Conservation (phyloP, 2,888 invertebrate genomes). For the Halictus quadricinctus region DNA sequence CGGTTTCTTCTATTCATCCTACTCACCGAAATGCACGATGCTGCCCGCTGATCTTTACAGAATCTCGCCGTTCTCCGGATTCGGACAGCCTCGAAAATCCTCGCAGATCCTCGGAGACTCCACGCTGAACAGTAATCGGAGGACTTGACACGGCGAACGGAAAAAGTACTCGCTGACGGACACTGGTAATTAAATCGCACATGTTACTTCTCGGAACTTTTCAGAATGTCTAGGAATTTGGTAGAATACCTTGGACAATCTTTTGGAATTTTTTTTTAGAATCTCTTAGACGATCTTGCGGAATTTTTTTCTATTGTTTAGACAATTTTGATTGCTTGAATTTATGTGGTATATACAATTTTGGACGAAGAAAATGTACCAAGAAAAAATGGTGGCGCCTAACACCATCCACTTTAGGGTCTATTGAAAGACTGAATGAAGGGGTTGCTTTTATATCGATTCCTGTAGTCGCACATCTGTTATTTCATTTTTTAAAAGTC, state of each 20-base stretch:
- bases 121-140: slow-evolving; percentile 6
- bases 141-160: neutral
- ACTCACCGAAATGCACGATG: neutral
- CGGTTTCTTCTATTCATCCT: neutral
- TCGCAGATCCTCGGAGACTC: neutral
- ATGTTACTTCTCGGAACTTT: neutral
- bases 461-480: too few species aligned
- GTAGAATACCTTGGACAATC: too few species aligned
- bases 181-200: neutral
- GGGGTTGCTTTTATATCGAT: too few species aligned
- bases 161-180: neutral
- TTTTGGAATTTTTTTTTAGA: neutral
- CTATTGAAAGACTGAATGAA: neutral
- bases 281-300: too few species aligned
- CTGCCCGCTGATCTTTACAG: neutral
- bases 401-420: neutral
- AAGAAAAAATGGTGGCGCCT: neutral
- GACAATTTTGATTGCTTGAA: neutral
- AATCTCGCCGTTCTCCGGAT: too few species aligned
- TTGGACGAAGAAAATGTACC: neutral
- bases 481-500: too few species aligned
- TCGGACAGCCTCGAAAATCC: neutral
- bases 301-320: too few species aligned
- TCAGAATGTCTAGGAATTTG: neutral
- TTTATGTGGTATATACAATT: neutral